Base-by-base conservation (phyloP, 2,888 invertebrate genomes). In the Tineola bisselliella region DNA sequence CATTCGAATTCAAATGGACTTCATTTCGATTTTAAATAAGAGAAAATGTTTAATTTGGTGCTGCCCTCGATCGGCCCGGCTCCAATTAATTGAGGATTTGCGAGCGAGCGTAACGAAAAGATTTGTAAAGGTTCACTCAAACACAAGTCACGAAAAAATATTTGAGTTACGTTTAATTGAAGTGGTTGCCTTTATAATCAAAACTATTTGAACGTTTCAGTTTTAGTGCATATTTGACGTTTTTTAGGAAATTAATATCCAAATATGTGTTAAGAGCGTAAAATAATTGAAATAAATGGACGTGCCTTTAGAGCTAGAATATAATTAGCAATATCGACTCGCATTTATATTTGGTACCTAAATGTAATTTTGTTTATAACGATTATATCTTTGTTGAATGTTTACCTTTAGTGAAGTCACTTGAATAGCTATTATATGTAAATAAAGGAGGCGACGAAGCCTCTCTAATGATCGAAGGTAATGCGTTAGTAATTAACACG, bases 11-110 rank as follows among this genome's bases (percentile, higher is more conserved):
- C 79, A 81, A 84, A 86, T 82, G 79, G 79, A 84, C 79, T 84
- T 81, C 82, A 83, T 84, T 84, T 79, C 79, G 76, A 73, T 79
- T 84, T 86, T 86, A 87, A 84, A 84, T 86, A 84, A 84, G 84
- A 75, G 84, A 81, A 83, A 84, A 84, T 83, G 86, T 84, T 86
- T 84, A 84, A 86, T 84, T 84, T 84, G 80, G 73, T 78, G 74
- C 73, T 76, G 73, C 78, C 77, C 54, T 38, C 75, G 75, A 52
- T 61, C 44, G 62, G 72, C 69, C 69, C 71, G 69, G 69, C 65
- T 66, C 79, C 83, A 83, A 86, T 84, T 86, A 86, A 84, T 81
- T 79, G 80, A 72, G 81, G 81, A 81, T 83, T 82, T 79, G 67
- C 74, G 71, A 58, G 54, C 54, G 54, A 54, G 54, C 54, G 54